Percentiles rank a stretch among this genome's conserved stretches.
Conservation (phyloP, 2,888 invertebrate genomes). For the Troides oblongomaculatus region DNA sequence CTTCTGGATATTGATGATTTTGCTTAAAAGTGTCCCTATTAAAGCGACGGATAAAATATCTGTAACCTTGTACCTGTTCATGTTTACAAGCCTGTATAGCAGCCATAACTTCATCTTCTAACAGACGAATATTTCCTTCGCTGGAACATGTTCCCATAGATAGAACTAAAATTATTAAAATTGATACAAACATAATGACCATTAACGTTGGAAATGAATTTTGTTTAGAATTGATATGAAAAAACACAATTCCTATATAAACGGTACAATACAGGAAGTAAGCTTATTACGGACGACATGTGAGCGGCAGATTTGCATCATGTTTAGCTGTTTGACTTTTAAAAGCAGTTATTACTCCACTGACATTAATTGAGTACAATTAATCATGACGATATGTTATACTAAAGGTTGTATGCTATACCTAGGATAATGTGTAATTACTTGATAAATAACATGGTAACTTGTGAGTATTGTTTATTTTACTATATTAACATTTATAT, state of each 20-base stretch:
- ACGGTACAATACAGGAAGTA: slow-evolving; percentile 52
- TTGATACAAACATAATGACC: slow-evolving; percentile 43
- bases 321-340: slow-evolving; percentile 3
- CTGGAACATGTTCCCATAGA: slow-evolving; percentile 50
- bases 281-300: slow-evolving; percentile 50
- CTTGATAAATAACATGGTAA: no score
- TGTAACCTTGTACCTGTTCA: slow-evolving; percentile 33
- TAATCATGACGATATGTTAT: neutral
- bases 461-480: no score
- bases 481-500: no score
- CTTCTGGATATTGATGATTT: slow-evolving; percentile 44
- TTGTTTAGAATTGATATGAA: neutral
- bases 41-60: slow-evolving; percentile 37
- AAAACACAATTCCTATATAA: slow-evolving; percentile 42
- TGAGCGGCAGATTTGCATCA: slow-evolving; percentile 42
- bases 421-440: no score
- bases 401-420: neutral
- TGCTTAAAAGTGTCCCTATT: slow-evolving; percentile 36
- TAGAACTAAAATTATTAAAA: slow-evolving; percentile 46
- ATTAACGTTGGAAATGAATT: neutral
- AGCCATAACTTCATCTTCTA: slow-evolving; percentile 62
- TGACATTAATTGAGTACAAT: slow-evolving; percentile 6
- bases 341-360: neutral
- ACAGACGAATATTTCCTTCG: slow-evolving; percentile 66
- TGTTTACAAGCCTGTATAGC: slow-evolving; percentile 58